A percentile compares a stretch with the other conserved stretches of the same genome.
These are phyloP conservation scores for Bradypus variegatus DNA, from an alignment of 2,797 vertebrate species.

Conservation along the genomic window DNA sequence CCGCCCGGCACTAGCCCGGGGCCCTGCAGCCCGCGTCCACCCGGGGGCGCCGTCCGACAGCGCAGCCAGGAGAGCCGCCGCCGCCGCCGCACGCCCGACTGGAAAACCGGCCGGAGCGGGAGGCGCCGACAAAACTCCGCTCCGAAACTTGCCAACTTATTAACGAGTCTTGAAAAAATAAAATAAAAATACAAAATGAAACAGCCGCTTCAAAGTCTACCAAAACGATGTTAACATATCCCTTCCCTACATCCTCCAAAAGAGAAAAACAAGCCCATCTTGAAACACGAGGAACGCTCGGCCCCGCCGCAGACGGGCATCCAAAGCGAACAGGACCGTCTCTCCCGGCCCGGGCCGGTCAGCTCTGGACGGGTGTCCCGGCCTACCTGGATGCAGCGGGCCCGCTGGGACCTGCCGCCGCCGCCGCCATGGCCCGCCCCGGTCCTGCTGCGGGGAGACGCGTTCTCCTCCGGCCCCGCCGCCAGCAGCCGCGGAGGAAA, in stretches of 20 bases:
- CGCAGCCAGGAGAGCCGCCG: neutral
- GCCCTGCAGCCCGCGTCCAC: neutral
- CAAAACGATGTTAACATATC: too few relatives aligned
- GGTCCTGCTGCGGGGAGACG: too few relatives aligned
- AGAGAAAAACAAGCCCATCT: neutral
- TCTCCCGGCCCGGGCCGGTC: neutral
- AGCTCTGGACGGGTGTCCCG: neutral
- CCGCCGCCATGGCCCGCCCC: neutral
- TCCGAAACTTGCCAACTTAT: neutral
- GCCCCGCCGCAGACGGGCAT: neutral
- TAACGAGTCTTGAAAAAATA: neutral
- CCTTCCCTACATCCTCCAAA: neutral
- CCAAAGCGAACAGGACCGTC: neutral
- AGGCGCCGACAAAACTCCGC: too few relatives aligned
- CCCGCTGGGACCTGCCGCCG: too few relatives aligned
- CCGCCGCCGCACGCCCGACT: neutral
- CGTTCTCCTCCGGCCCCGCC: neutral
- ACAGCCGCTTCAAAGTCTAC: neutral
- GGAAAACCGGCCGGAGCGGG: neutral
- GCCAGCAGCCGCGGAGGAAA: neutral
- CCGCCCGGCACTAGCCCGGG: neutral
- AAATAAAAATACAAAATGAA: neutral
- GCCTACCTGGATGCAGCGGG: neutral
- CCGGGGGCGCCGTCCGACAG: slow-evolving; percentile 54
- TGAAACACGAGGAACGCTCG: neutral